Conservation (phyloP, 2,888 invertebrate genomes). For the Dasypogon diadema region DNA sequence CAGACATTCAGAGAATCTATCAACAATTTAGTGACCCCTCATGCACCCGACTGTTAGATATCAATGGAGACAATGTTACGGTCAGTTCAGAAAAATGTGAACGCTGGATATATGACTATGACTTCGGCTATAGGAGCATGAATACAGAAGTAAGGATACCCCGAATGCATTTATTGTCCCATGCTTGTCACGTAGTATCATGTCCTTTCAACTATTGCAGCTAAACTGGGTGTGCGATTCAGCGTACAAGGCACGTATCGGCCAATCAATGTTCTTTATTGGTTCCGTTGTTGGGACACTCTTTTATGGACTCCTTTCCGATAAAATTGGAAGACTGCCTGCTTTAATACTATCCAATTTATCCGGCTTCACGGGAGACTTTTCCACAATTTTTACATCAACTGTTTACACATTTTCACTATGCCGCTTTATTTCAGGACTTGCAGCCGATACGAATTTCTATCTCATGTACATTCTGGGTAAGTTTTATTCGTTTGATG, state of each 20-base stretch:
- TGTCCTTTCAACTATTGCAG: conserved; percentile 57
- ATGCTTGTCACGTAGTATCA: conserved; percentile 32
- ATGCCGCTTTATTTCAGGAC: conserved; percentile 73
- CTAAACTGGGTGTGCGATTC: conserved; percentile 74
- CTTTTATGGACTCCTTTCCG: conserved; percentile 72
- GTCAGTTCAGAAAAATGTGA: conserved; percentile 66
- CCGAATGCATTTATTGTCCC: conserved; percentile 20
- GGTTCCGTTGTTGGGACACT: conserved; percentile 74
- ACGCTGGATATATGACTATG: conserved; percentile 73
- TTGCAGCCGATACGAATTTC: conserved; percentile 74
- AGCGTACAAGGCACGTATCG: conserved; percentile 73
- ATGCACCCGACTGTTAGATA: conserved; percentile 64
- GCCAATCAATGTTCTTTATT: conserved; percentile 74
- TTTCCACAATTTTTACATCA: conserved; percentile 70
- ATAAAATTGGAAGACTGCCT: conserved; percentile 72
- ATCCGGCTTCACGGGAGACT: conserved; percentile 71
- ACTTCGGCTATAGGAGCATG: conserved; percentile 72
- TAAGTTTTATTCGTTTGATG: conserved; percentile 60
- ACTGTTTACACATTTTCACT: conserved; percentile 70
- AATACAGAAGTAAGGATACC: conserved; percentile 72
- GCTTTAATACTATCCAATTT: conserved; percentile 72
- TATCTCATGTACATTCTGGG: conserved; percentile 75
- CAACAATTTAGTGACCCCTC: conserved; percentile 64
- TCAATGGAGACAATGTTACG: conserved; percentile 63
- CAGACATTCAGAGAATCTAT: conserved; percentile 66